A percentile compares a stretch with the other conserved stretches of the same genome.
Evolutionary conservation across 2,797 vertebrate species (phyloP).

Genomic region (Manis pentadactyla): DNA sequence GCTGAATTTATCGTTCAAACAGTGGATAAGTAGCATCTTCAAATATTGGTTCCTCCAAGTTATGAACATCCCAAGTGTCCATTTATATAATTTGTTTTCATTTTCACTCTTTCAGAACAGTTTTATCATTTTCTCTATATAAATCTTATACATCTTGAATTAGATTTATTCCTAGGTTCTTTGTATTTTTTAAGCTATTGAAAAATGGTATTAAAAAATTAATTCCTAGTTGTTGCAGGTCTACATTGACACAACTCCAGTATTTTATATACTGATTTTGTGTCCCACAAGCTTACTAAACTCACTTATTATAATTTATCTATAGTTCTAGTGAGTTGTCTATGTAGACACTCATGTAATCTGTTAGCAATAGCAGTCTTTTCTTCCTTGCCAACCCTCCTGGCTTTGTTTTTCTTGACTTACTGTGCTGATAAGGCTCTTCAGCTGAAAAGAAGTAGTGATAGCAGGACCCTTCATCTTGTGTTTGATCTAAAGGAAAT

Average conservation of each 20-base stretch:
- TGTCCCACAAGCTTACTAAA: neutral
- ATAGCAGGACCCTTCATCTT: neutral
- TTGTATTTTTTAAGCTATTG: slow-evolving; percentile 31
- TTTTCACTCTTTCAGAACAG: neutral
- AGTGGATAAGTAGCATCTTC: neutral
- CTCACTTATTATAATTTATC: neutral
- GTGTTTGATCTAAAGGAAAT: slow-evolving; percentile 4
- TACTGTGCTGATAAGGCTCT: neutral
- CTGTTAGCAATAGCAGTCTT: neutral
- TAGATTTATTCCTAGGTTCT: neutral
- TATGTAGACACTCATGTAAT: neutral
- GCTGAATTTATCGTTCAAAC: neutral
- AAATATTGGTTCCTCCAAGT: neutral
- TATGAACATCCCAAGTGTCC: neutral
- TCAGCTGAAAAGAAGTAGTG: neutral
- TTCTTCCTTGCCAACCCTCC: neutral
- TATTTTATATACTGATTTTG: slow-evolving; percentile 12
- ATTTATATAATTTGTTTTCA: neutral
- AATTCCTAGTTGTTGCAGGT: slow-evolving; percentile 3
- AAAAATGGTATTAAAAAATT: slow-evolving; percentile 24
- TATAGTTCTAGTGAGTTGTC: neutral
- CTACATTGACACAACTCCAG: neutral
- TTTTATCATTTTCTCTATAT: slow-evolving; percentile 28
- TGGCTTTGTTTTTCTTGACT: neutral
- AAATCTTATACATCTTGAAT: neutral